Evolutionary conservation across 2,888 invertebrate species (phyloP), one percentile per base, ranked within the genome.

Genomic region (Caenorhabditis imperialis): DNA sequence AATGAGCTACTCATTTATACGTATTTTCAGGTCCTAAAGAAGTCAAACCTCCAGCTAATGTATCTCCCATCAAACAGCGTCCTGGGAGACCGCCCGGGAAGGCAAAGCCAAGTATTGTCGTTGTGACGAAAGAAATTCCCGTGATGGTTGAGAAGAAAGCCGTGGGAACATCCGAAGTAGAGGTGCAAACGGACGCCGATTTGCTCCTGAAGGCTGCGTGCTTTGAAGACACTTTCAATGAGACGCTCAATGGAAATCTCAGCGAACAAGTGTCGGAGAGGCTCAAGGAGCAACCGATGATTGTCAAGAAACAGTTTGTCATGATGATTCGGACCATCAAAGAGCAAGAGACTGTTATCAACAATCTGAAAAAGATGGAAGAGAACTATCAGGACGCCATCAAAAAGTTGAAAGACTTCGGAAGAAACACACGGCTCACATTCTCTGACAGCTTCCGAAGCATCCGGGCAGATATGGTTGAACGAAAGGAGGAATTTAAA

Each of bases 401-500:
- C 3, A 25, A 22, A n/a, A 47, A 55, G 12, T 14, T 71, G 30
- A 27, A 40, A n/a, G 61, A 57, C 1, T 55, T 50, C 16, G 62
- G 55, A n/a, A 50, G 55, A 42, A n/a, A 40, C 0, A 55, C 60
- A 3, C 35, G 72, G n/a, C 22, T 72, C 10, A 12, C 44, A 2
- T 63, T 25, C 23, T 44, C 60, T 1, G 72, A 73, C 33, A n/a
- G 27, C 23, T 48, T 65, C 2, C 33, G 54, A 2, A n/a, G 22
- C 3, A 35, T 73, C 30, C 47, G 72, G 3, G 54, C 61, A 3
- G 60, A 65, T 37, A 27, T 65, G 14, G 10, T 58, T 0, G 48
- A 47, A 22, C 14, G 55, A n/a, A 65, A 65, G 16, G 54, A 54
- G 5, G 72, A 73, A 20, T 73, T 65, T 37, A 38, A 53, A 10